Evolutionary conservation across 2,888 invertebrate species (phyloP).

Genomic region (Boloria selene): DNA sequence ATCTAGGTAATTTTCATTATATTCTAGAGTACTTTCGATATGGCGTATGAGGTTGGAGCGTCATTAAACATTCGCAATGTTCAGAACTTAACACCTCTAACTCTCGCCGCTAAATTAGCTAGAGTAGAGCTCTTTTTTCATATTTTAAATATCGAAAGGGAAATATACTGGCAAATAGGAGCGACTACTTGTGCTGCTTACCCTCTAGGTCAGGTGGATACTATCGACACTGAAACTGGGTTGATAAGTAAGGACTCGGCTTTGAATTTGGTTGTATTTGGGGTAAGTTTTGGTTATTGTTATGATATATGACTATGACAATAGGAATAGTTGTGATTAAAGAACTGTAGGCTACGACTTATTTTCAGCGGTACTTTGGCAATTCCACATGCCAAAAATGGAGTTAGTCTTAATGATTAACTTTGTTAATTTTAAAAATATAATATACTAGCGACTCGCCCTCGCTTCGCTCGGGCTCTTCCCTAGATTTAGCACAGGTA

Average conservation of each 20-base stretch:
- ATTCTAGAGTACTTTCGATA: conserved; percentile 92
- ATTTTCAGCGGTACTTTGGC: too few relatives aligned
- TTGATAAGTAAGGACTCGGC: conserved; percentile 98
- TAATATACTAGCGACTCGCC: too few relatives aligned
- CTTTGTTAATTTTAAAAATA: too few relatives aligned
- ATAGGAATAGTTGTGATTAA: too few relatives aligned
- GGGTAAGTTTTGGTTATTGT: conserved; percentile 83
- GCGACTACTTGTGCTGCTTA: conserved; percentile 98
- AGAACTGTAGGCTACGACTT: too few relatives aligned
- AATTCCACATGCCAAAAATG: too few relatives aligned
- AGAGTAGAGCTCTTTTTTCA: conserved; percentile 98
- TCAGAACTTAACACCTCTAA: conserved; percentile 94
- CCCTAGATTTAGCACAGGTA: too few relatives aligned
- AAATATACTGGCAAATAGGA: conserved; percentile 98
- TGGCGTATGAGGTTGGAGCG: conserved; percentile 96
- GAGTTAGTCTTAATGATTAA: too few relatives aligned
- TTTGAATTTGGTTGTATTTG: conserved; percentile 97
- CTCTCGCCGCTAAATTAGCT: conserved; percentile 95
- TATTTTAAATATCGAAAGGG: conserved; percentile 96
- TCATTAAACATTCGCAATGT: conserved; percentile 93
- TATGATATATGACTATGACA: conserved; percentile 60
- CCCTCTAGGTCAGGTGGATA: conserved; percentile 96
- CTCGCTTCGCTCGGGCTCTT: too few relatives aligned
- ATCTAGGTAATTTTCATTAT: conserved; percentile 23
- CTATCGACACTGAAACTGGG: conserved; percentile 94